Base-by-base conservation (phyloP, 2,888 invertebrate genomes). In the Frankliniella intonsa region DNA sequence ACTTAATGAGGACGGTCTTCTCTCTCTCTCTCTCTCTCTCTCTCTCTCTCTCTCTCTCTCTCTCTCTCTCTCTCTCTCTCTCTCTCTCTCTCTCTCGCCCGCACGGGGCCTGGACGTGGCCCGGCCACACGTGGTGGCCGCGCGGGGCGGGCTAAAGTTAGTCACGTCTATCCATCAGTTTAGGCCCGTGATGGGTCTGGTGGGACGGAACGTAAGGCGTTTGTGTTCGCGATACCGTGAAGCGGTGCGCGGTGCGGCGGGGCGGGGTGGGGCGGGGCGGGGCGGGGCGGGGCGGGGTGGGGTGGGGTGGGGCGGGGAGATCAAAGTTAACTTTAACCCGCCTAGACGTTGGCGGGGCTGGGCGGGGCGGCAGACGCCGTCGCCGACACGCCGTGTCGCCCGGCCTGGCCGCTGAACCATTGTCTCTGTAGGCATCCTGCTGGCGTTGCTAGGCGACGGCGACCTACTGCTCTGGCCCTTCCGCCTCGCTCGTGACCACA, bases 191-290 rank as follows among this genome's bases (percentile, higher is more conserved):
- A 25, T 25, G 69, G 25, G 69, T 12, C 69, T 76, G 69, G n/a
- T 76, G 22, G 69, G 22, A 25, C 69, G 69, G 69, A 76, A 76
- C 69, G 69, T 0, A 11, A 11, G 10, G 69, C 62, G 69, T 76
- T 76, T 76, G 69, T 76, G 69, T 22, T 76, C 69, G 69, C 69
- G 69, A 76, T 76, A 25, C 69, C 69, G 69, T 76, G 69, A 76
- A 76, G 69, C 14, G n/a, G 62, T 38, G 38, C n/a, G n/a, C 2
- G 38, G 38, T 38, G 38, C 3, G 3, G 38, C 38, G 3, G 38
- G 38, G 38, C 38, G 5, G 5, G 38, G 38, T 38, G 38, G 38
- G 3, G 38, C 38, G 3, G 38, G 38, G 38, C 38, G 5, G 38
- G 3, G 38, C 38, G 5, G n/a, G n/a, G n/a, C n/a, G n/a, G n/a